Evolutionary conservation across 1,140 invertebrate genomes (phyloP).

Genomic region (Ceratina australensis): DNA sequence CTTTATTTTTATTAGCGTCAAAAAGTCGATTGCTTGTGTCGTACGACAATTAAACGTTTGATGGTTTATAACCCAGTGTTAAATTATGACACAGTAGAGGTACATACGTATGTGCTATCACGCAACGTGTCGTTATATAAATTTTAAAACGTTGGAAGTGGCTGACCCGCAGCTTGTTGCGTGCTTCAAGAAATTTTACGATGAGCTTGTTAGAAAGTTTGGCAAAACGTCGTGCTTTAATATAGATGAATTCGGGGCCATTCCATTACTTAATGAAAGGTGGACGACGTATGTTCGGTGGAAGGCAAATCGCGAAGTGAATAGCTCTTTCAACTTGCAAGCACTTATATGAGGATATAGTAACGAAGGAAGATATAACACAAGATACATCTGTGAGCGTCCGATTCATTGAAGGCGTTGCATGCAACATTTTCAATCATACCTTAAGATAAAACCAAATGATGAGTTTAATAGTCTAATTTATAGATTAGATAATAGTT

Average conservation of each 20-base stretch:
- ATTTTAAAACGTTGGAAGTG: background rate
- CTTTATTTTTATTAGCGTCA: too few relatives aligned
- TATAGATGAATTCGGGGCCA: background rate
- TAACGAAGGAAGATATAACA: background rate
- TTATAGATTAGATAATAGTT: too few relatives aligned
- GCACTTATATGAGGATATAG: too few relatives aligned
- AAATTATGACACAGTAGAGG: background rate
- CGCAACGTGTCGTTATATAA: background rate
- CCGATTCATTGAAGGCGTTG: too few relatives aligned
- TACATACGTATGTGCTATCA: background rate
- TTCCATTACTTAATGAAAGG: constrained; percentile 22
- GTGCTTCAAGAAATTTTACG: background rate
- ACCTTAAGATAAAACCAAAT: too few relatives aligned
- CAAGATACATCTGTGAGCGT: too few relatives aligned
- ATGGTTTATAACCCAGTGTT: background rate
- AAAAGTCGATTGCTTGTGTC: background rate
- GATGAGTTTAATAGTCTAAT: too few relatives aligned
- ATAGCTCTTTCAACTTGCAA: background rate
- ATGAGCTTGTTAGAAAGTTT: background rate
- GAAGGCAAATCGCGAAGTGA: background rate
- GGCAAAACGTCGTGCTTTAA: background rate
- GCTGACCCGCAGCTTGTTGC: background rate
- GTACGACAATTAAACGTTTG: background rate
- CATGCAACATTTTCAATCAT: too few relatives aligned
- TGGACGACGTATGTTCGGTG: background rate